phyloP scores from a whole-genome alignment of 2,113 vertebrate species.

The Myotis davidii region DNA sequence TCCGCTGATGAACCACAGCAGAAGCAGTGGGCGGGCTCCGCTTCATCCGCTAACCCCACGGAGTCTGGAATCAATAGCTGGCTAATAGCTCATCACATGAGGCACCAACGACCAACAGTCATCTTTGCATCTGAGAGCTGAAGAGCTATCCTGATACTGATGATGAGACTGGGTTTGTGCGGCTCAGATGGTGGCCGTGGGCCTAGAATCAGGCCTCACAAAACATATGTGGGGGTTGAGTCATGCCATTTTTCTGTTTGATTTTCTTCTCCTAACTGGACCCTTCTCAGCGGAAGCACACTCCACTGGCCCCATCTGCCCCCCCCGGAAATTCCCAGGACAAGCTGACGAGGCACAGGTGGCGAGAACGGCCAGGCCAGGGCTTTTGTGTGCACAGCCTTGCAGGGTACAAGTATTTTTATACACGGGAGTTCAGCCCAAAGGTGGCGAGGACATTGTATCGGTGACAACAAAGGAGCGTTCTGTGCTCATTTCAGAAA shows the following conservation, averaged over 20 bases:
- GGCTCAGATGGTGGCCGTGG: not conserved
- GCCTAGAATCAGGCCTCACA: slow-evolving; percentile 50
- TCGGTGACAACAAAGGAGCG: not conserved
- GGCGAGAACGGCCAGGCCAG: not conserved
- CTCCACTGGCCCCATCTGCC: not conserved
- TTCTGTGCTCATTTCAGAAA: not conserved
- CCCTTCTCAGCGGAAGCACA: not conserved
- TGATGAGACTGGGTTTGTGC: not conserved
- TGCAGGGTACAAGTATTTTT: not conserved
- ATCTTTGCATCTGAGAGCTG: not conserved
- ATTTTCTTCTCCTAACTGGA: slow-evolving; percentile 43
- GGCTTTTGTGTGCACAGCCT: not conserved
- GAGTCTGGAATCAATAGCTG: slow-evolving; percentile 61
- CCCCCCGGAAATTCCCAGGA: slow-evolving; percentile 45
- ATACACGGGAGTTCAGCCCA: not conserved
- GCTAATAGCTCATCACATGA: slow-evolving; percentile 70
- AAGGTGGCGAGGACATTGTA: not conserved
- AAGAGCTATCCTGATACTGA: slow-evolving; percentile 38
- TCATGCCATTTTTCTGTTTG: not conserved
- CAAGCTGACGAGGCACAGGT: not conserved
- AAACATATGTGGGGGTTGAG: slow-evolving; percentile 49
- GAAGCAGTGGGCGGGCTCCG: not conserved
- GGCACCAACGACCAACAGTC: slow-evolving; percentile 50
- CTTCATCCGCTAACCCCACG: not conserved
- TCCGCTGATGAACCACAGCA: not conserved